Percentiles rank a stretch among this genome's conserved stretches.
Conservation (phyloP, 2,888 invertebrate species). For the Philhelius pedissequus region DNA sequence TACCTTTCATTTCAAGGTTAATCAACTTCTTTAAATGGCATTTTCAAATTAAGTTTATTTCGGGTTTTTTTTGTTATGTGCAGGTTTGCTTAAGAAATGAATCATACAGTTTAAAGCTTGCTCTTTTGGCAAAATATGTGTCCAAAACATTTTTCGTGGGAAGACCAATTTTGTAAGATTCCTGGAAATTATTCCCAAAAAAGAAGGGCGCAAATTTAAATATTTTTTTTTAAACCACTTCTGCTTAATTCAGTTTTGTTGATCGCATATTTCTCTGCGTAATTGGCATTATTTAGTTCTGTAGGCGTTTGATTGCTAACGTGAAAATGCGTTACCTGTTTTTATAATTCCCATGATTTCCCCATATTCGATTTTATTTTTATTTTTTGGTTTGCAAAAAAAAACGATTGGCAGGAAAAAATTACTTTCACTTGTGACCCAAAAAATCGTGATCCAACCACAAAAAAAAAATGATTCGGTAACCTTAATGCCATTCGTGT, state of each 20-base stretch:
- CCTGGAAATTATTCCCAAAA: constrained; percentile 3
- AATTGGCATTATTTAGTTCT: constrained; percentile 36
- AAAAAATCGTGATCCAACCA: constrained; percentile 36
- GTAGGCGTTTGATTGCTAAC: constrained; percentile 58
- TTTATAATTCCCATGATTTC: background rate
- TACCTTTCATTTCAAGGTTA: constrained; percentile 58
- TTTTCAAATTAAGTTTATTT: constrained; percentile 3
- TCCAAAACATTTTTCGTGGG: background rate
- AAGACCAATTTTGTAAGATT: background rate
- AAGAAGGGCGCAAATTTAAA: constrained; percentile 13
- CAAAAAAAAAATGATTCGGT: constrained; percentile 21
- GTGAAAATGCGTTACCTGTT: background rate
- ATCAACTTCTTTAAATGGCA: constrained; percentile 37
- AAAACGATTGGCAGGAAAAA: background rate
- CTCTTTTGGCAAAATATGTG: background rate
- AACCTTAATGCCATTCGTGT: constrained; percentile 43
- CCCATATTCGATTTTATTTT: background rate
- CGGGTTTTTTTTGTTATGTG: background rate
- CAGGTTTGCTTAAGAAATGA: background rate
- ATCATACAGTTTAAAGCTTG: background rate
- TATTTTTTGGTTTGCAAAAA: background rate
- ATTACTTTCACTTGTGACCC: constrained; percentile 64
- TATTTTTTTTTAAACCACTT: constrained; percentile 10
- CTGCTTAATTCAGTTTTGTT: background rate
- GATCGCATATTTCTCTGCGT: background rate